Percentiles rank a stretch among this genome's conserved stretches.
phyloP scores from a whole-genome alignment of 1,140 invertebrate species.

The Muscidifurax raptorellus region DNA sequence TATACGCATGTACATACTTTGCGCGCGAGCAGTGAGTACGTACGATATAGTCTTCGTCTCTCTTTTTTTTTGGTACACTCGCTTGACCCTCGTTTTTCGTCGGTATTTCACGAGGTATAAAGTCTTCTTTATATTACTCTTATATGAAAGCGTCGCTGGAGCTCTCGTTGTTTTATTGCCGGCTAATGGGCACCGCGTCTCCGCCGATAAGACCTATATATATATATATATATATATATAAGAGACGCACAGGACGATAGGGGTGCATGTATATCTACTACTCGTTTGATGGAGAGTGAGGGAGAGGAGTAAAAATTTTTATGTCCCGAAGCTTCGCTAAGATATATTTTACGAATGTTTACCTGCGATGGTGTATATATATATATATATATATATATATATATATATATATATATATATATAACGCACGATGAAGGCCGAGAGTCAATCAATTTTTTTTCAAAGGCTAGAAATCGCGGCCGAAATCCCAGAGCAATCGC shows the following conservation, averaged over 20 bases:
- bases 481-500: neutral
- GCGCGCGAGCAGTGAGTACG: neutral
- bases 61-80: neutral
- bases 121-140: neutral
- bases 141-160: neutral
- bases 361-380: too few species aligned
- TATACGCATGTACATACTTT: neutral
- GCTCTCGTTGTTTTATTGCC: neutral
- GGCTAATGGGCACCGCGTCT: neutral
- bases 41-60: too few species aligned
- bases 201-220: neutral
- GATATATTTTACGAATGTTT: too few species aligned
- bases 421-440: too few species aligned
- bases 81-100: neutral
- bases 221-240: neutral
- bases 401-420: too few species aligned
- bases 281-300: too few species aligned
- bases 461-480: neutral
- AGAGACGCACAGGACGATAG: neutral
- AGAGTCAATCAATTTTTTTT: neutral
- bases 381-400: too few species aligned
- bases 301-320: neutral
- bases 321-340: neutral
- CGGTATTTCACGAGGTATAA: neutral
- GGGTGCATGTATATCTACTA: neutral